Evolutionary conservation across 1,140 invertebrate species (phyloP), one percentile per base, ranked within the genome.

Genomic region (Hetaerina americana): DNA sequence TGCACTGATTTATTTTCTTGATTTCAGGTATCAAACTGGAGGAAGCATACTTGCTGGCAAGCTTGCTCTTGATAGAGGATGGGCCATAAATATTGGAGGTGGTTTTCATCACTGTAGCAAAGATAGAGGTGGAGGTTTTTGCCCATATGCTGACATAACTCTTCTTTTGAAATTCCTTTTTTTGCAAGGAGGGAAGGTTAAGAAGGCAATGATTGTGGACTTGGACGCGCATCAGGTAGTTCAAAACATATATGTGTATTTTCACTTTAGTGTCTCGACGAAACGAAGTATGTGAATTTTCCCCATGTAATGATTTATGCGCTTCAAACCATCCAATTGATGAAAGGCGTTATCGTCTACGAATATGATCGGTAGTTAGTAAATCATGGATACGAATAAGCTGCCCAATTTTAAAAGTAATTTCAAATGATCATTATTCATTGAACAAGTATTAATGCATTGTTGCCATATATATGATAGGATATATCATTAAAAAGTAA

Each of bases 11-110:
- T 70, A 18, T 29, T 66, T 57, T 75, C 49, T 49, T 72, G 5
- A 70, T 81, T 84, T 71, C 75, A 88, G 91, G 70, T 89, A 86
- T 76, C 93, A 95, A 79, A 92, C 92, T 22, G 91, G 92, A 26
- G 93, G 93, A 15, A 90, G 91, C 57, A 86, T 95, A 72, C 78
- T 94, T 75, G 91, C 90, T 31, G 91, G 90, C 0, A 90, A 91
- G 78, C 77, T 95, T 71, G 92, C 93, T 0, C 68, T 94, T 31
- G 88, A 93, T 73, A 78, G 88, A 66, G 91, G 91, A 0, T 95
- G 92, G 92, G 88, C 92, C 0, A 92, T 96, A 40, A 96, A 96
- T 79, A 85, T 96, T n/a, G 93, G 93, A 5, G 93, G 93, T 31
- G 93, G 93, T 2, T 93, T 93, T 78, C 91, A 93, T 80, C 93